These are phyloP conservation scores for Gymnocheta viridis DNA, from an alignment of 2,888 invertebrate species.

Conservation along the genomic window DNA sequence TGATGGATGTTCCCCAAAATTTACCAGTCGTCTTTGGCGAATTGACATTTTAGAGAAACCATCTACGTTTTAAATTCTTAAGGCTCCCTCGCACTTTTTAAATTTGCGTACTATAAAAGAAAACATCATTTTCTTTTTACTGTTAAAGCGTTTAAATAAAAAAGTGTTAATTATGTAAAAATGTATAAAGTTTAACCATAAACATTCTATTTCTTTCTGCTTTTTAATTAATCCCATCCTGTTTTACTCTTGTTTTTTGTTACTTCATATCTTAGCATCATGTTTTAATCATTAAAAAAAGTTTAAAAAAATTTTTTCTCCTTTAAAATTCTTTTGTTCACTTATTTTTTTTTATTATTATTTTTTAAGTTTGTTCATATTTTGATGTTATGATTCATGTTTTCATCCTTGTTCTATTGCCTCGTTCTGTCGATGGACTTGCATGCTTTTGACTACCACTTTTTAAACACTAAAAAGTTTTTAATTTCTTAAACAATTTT, in stretches of 20 bases:
- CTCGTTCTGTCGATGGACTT: conserved; percentile 43
- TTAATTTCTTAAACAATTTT: conserved; percentile 52
- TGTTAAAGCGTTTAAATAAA: conserved; percentile 14
- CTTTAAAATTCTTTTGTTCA: conserved; percentile 39
- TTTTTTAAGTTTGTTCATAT: conserved; percentile 39
- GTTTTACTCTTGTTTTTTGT: neutral
- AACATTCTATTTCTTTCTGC: conserved; percentile 38
- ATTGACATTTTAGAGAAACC: too few species aligned
- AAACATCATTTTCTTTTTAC: neutral
- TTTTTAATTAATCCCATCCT: conserved; percentile 17
- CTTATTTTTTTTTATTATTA: conserved; percentile 53
- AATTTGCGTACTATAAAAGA: neutral
- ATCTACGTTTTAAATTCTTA: too few species aligned
- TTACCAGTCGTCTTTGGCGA: too few species aligned
- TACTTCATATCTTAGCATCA: conserved; percentile 42
- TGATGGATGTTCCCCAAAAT: too few species aligned
- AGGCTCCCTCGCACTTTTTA: neutral
- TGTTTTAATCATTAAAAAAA: conserved; percentile 63
- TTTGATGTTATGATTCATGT: conserved; percentile 70
- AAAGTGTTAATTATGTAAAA: conserved; percentile 56
- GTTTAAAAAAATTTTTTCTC: conserved; percentile 32
- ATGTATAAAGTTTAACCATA: conserved; percentile 61
- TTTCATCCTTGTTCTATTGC: conserved; percentile 46
- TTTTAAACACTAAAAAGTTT: conserved; percentile 62
- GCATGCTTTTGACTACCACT: conserved; percentile 1